Base-by-base conservation (phyloP, 2,888 invertebrate genomes). In the Dryadula phaetusa region DNA sequence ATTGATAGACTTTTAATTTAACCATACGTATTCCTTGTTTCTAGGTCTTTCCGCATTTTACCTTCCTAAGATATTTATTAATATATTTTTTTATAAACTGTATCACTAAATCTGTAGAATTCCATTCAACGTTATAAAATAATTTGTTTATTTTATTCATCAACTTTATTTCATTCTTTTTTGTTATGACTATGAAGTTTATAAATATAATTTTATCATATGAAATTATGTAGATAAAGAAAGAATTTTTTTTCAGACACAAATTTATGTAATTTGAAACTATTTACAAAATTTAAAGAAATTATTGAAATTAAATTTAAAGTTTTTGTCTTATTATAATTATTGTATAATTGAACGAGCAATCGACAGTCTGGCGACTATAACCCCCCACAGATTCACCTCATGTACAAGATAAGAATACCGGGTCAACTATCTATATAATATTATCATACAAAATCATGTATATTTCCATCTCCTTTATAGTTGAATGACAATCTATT, bases 351-450 rank as follows among this genome's bases (percentile, higher is more conserved):
- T 60, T 66, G 14, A 6, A 18, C 32, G 56, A 40, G 49, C 42
- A 52, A 62, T 52, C 72, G 67, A 64, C 64, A 46, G 37, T 42
- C 22, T 6, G 16, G 60, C 14, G 28, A 32, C 28, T 18, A 18
- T 56, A 70, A 80, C 85, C 91, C 91, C 91, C 91, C 91, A 91
- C 91, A 88, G 82, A 86, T 79, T 82, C 82, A 82, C 81, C 86
- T 85, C 90, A 86, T 90, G 90, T 77, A 72, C 79, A 18, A 72
- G 87, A 90, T 89, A 88, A 82, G 73, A 60, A 22, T 12, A 8
- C 62, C 71, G 79, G 85, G 87, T 87, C 85, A 85, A 72, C 73
- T 76, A 79, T 82, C 79, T 78, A 70, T 73, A 73, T 74, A n/a
- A n/a, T n/a, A 70, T 77, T 80, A 80, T 80, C 75, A 75, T 75